These are phyloP conservation scores for Bungarus multicinctus DNA, from an alignment of 2,113 vertebrate species.

Conservation along the genomic window DNA sequence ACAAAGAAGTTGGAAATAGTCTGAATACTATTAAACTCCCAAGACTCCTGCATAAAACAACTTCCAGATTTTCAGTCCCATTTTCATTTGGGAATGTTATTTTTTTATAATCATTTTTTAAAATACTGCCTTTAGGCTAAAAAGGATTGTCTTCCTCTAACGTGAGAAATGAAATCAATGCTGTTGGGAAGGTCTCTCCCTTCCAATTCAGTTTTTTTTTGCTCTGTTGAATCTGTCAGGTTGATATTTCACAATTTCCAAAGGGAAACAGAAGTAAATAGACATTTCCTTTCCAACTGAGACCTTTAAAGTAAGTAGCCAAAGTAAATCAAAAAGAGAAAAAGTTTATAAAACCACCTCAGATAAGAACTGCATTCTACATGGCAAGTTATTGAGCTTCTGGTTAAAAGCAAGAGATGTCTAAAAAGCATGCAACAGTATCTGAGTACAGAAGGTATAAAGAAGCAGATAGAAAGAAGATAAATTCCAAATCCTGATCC, in stretches of 20 bases:
- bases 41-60: background rate
- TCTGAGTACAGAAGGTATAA: background rate
- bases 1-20: background rate
- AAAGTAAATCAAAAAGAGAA: constrained; percentile 2
- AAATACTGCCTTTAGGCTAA: background rate
- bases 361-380: background rate
- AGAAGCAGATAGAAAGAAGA: background rate
- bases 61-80: background rate
- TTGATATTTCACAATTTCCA: constrained; percentile 13
- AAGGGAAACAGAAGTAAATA: constrained; percentile 21
- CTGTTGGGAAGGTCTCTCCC: background rate
- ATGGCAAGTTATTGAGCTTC: background rate
- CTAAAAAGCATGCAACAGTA: background rate
- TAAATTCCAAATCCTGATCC: background rate
- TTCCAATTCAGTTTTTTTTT: background rate
- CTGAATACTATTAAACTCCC: background rate
- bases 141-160: background rate
- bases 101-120: background rate
- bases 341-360: background rate
- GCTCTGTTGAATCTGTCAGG: background rate
- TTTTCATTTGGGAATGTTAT: background rate
- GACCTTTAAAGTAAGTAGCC: background rate
- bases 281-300: background rate
- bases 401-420: background rate
- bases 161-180: background rate